Conservation (phyloP, 2,113 vertebrate species). For the Ceyx margarethae region DNA sequence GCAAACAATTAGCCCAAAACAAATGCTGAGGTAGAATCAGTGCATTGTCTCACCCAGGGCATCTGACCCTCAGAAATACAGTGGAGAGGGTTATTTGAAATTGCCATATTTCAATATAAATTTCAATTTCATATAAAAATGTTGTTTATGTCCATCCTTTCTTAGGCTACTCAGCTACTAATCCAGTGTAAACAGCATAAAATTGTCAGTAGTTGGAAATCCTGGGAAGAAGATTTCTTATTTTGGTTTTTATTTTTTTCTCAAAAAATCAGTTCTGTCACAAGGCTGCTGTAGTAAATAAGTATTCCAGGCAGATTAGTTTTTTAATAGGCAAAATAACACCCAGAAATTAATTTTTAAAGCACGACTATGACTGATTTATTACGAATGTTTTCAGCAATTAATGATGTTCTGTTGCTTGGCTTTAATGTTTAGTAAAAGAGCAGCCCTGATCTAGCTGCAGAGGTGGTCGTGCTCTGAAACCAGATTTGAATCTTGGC, state of each 20-base stretch:
- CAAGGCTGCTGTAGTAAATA: not conserved
- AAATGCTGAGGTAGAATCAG: slow-evolving; percentile 63
- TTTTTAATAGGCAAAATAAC: not conserved
- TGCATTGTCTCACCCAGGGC: slow-evolving; percentile 28
- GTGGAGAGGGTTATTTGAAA: not conserved
- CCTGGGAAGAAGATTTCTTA: not conserved
- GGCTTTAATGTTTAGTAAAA: not conserved
- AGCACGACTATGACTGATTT: not conserved
- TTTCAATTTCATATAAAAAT: not conserved
- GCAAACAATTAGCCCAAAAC: slow-evolving; percentile 55
- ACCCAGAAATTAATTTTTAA: not conserved
- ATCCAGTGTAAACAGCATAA: not conserved
- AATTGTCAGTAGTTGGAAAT: not conserved
- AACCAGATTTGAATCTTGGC: not conserved
- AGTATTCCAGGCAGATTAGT: not conserved
- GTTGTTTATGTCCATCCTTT: not conserved
- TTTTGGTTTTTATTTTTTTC: not conserved
- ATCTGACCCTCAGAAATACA: slow-evolving; percentile 11
- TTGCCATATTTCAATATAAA: not conserved
- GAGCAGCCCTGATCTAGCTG: not conserved
- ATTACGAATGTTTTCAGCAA: not conserved
- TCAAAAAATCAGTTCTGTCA: not conserved
- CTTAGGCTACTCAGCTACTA: not conserved
- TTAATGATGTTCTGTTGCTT: not conserved
- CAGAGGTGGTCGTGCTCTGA: not conserved